A percentile compares a stretch with the other conserved stretches of the same genome.
Evolutionary conservation across 1,140 invertebrate species (phyloP).

Genomic region (Pseudomyrmex pallidus): DNA sequence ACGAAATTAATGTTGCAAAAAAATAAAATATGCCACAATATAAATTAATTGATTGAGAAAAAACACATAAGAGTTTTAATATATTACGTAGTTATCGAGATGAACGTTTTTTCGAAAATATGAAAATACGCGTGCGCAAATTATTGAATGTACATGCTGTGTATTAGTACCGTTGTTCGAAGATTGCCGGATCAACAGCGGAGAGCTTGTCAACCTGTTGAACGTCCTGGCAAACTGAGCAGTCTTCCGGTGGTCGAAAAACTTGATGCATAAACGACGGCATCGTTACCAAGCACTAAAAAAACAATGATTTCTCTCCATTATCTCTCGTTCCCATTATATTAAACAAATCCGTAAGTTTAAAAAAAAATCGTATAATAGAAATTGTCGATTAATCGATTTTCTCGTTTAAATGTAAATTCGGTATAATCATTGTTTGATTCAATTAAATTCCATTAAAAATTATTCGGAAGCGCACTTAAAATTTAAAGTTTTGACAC

Average conservation of each 20-base stretch:
- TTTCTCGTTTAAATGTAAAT: too few species aligned
- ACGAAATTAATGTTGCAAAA: neutral
- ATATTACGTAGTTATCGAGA: neutral
- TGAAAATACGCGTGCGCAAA: neutral
- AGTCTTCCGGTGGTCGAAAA: conserved; percentile 91
- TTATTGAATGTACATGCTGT: neutral
- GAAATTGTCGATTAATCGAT: too few species aligned
- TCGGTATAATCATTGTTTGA: too few species aligned
- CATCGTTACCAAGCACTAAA: conserved; percentile 87
- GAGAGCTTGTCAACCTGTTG: conserved; percentile 87
- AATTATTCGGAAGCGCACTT: too few species aligned
- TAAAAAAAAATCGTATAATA: neutral
- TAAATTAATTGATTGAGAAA: conserved; percentile 4
- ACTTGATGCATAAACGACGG: conserved; percentile 87
- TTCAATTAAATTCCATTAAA: too few species aligned
- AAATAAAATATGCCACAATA: neutral
- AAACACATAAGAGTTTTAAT: neutral
- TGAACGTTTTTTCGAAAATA: neutral
- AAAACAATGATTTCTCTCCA: conserved; percentile 59
- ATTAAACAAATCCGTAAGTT: neutral
- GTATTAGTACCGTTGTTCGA: conserved; percentile 87
- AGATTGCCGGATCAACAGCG: conserved; percentile 88
- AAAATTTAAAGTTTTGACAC: too few species aligned
- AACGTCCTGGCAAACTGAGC: conserved; percentile 89
- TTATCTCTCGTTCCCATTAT: neutral